Evolutionary conservation across 2,797 vertebrate species (phyloP), one percentile per base, ranked within the genome.

Genomic region (Emys orbicularis): DNA sequence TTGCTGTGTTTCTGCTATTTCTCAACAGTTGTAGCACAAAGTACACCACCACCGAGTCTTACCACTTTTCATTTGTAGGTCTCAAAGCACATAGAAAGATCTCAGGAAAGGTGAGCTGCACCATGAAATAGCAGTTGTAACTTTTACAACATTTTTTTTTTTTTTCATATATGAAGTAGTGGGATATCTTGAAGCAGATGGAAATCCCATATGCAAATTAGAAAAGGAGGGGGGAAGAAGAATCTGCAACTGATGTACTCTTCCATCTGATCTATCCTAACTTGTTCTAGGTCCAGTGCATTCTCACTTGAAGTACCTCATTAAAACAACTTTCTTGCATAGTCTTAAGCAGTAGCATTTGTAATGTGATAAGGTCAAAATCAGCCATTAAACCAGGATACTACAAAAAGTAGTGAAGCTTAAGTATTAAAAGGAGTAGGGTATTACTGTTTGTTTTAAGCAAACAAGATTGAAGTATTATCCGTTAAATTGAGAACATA

Each of bases 51-150:
- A 77, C 5, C 15, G 31, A 49, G 44, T 77, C 27, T 18, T 77
- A 16, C 12, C 12, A 49, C 8, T 31, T 49, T 16, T 77, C 44
- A 49, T 49, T 4, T 77, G 44, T 77, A 72, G 68, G 41, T 72
- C 49, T 85, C 18, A 72, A 6, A 52, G 57, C 4, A 54, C 4
- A 54, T 61, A 53, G 41, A 61, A 21, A 81, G 13, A 2, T 89
- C 6, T 72, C 57, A 90, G 81, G 12, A 3, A 13, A 3, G 6
- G 1, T 3, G 1, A 2, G 3, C 34, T 5, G 47, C 56, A 23
- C 4, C 21, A 41, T 2, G 3, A 72, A 72, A 72, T 41, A 25
- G n/a, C 19, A 72, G 21, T 12, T 72, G 19, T 41, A 72, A 68
- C 4, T 37, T 41, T 72, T 37, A 37, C 50, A 50, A 50, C 50